phyloP scores from a whole-genome alignment of 2,113 vertebrate species.

The Percopsis transmontana region DNA sequence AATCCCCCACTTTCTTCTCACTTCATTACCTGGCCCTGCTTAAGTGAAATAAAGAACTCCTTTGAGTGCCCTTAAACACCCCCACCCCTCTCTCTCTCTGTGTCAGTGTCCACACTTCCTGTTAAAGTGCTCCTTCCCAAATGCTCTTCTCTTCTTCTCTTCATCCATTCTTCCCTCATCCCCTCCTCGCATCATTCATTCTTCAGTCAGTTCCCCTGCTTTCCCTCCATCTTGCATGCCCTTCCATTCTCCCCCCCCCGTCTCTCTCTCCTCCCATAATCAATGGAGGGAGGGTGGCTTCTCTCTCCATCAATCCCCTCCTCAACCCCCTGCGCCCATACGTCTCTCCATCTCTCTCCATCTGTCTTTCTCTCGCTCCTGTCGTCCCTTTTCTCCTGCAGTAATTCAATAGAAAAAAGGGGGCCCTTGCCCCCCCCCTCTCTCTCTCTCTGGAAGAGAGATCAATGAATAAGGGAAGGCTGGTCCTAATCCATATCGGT shows the following conservation, averaged over 20 bases:
- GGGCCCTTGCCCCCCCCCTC: neutral
- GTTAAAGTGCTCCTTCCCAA: too few relatives aligned
- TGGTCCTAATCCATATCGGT: constrained; percentile 62
- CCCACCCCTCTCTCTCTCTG: neutral
- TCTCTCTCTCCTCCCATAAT: neutral
- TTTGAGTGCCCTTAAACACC: constrained; percentile 35
- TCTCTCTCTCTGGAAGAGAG: constrained; percentile 18
- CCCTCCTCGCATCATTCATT: neutral
- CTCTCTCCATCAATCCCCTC: neutral
- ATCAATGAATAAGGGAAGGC: constrained; percentile 59
- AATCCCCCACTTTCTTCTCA: constrained; percentile 14
- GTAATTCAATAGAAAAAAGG: neutral
- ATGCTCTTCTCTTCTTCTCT: neutral
- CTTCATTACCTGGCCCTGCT: constrained; percentile 44
- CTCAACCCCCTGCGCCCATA: neutral
- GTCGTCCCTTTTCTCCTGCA: neutral
- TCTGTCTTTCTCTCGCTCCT: neutral
- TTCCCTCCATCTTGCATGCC: neutral
- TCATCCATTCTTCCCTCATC: constrained; percentile 8
- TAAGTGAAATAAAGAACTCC: constrained; percentile 40
- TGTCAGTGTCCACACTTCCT: neutral
- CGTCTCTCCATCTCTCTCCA: neutral
- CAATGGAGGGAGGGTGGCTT: neutral
- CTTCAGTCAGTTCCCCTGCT: neutral
- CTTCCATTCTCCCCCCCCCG: neutral